phyloP scores from a whole-genome alignment of 37 sponge, comb jelly and placozoan genomes.

The Oopsacas minuta region DNA sequence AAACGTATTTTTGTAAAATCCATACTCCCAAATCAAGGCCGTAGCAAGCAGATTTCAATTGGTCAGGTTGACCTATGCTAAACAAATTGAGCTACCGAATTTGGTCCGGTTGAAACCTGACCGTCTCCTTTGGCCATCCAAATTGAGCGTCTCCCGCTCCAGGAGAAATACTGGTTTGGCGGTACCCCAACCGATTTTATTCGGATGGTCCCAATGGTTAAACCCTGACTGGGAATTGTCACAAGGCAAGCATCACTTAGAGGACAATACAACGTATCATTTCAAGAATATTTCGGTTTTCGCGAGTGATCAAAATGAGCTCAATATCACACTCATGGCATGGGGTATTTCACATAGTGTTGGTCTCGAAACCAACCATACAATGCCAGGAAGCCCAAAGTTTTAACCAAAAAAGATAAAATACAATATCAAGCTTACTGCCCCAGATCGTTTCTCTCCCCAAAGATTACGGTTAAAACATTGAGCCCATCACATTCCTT shows the following conservation, averaged over 20 bases:
- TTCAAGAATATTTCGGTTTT: neutral
- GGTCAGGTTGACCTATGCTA: too few species aligned
- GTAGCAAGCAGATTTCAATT: too few species aligned
- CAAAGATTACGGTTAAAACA: neutral
- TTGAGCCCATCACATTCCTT: neutral
- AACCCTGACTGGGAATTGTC: too few species aligned
- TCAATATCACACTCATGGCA: neutral
- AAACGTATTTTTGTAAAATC: too few species aligned
- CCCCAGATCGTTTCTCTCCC: neutral
- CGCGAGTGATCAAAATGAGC: neutral
- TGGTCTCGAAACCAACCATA: constrained; percentile 12
- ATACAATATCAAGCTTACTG: neutral
- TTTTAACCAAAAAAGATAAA: neutral
- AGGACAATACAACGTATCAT: neutral
- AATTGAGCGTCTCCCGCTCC: too few species aligned
- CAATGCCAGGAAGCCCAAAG: neutral
- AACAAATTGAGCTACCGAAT: too few species aligned
- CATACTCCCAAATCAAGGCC: too few species aligned
- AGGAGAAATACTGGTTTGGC: too few species aligned
- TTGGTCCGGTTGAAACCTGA: too few species aligned
- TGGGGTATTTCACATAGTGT: neutral
- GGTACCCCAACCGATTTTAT: neutral
- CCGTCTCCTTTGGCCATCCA: too few species aligned
- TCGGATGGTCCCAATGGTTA: neutral
- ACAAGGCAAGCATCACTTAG: neutral